Evolutionary conservation across 2,113 vertebrate species (phyloP).

Genomic region (Pseudorectes ferrugineus): DNA sequence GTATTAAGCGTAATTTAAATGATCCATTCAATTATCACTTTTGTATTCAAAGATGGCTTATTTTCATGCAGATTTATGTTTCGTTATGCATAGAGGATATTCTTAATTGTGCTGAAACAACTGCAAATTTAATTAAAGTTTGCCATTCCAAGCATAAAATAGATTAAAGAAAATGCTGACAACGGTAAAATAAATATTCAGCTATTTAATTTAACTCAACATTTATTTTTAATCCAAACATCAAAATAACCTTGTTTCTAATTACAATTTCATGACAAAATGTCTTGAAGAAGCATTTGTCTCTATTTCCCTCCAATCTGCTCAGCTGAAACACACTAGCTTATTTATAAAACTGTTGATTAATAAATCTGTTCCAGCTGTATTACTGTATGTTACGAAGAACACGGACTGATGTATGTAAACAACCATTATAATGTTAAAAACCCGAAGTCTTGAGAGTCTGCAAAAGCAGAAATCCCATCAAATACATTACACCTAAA

Average conservation of each 20-base stretch:
- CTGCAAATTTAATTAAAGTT: conserved; percentile 66
- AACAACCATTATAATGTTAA: background rate
- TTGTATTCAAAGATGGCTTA: conserved; percentile 46
- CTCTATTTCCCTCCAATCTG: conserved; percentile 4
- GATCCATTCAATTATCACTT: conserved; percentile 38
- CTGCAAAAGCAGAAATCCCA: background rate
- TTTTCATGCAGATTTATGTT: conserved; percentile 54
- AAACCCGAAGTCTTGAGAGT: background rate
- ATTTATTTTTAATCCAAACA: conserved; percentile 47
- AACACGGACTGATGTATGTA: background rate
- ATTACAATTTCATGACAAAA: conserved; percentile 44
- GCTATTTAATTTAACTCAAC: conserved; percentile 30
- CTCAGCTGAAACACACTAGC: background rate
- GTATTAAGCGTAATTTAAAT: background rate
- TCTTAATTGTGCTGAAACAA: conserved; percentile 61
- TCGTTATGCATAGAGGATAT: conserved; percentile 1
- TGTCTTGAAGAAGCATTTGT: conserved; percentile 11
- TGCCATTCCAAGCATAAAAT: conserved; percentile 38
- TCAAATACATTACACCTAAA: background rate
- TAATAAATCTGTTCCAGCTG: conserved; percentile 36
- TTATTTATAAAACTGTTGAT: conserved; percentile 28
- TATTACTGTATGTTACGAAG: background rate
- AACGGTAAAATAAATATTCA: conserved; percentile 47
- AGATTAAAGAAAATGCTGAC: conserved; percentile 39
- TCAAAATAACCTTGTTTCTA: conserved; percentile 46